Percentiles rank a stretch among this genome's conserved stretches.
Conservation (phyloP, 1,140 invertebrate genomes). For the Drosophila navojoa region DNA sequence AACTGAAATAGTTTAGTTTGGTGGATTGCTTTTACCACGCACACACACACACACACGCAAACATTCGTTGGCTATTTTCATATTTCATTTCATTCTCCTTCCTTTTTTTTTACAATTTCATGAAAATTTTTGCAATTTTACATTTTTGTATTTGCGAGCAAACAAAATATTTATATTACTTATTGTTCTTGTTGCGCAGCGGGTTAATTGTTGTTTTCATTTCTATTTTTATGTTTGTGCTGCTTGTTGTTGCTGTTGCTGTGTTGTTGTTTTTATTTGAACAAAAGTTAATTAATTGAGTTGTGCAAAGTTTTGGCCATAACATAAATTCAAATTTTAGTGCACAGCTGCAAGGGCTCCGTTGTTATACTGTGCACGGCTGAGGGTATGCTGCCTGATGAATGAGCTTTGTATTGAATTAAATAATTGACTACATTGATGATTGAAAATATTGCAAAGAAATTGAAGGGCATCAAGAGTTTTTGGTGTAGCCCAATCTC, state of each 20-base stretch:
- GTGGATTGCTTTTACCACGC: constrained; percentile 32
- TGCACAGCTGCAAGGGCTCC: constrained; percentile 35
- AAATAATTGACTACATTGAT: no score
- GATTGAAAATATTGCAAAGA: no score
- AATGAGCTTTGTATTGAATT: background rate
- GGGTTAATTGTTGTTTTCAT: constrained; percentile 17
- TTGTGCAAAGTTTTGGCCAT: constrained; percentile 75
- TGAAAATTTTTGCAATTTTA: constrained; percentile 55
- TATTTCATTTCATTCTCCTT: constrained; percentile 35
- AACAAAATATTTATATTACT: constrained; percentile 74
- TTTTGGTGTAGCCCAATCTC: no score
- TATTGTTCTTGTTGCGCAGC: constrained; percentile 50
- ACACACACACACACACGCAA: background rate
- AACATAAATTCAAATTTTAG: constrained; percentile 76
- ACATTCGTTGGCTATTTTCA: constrained; percentile 29
- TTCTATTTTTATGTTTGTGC: constrained; percentile 22
- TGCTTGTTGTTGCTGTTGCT: constrained; percentile 14
- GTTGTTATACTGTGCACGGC: constrained; percentile 7
- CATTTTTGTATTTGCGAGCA: constrained; percentile 54
- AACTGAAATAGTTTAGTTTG: constrained; percentile 62
- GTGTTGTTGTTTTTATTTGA: constrained; percentile 40
- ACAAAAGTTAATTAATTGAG: constrained; percentile 82
- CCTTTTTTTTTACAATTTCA: constrained; percentile 46
- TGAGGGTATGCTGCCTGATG: background rate
- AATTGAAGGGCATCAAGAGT: no score